Percentiles rank a stretch among this genome's conserved stretches.
These are phyloP conservation scores for Magallana nippona DNA, from an alignment of 2,888 invertebrate species.

Conservation along the genomic window DNA sequence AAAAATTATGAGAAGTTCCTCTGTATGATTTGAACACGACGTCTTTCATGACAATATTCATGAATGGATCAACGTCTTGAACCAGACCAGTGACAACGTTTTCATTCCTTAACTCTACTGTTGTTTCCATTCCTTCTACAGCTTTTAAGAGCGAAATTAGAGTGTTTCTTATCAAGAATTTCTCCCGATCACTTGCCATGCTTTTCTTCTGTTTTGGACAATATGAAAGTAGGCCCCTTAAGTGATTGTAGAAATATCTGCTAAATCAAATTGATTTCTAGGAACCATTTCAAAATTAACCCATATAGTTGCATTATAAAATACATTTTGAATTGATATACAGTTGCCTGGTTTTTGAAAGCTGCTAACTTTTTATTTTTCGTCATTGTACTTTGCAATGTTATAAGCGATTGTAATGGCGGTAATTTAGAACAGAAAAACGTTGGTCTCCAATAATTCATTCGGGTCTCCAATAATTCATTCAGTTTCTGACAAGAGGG, in stretches of 20 bases:
- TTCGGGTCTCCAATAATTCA: background rate
- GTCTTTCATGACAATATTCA: conserved; percentile 70
- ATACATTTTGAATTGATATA: no score
- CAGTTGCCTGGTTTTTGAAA: background rate
- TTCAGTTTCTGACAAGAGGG: no score
- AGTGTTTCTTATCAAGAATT: conserved; percentile 63
- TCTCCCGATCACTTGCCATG: conserved; percentile 65
- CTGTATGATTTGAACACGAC: conserved; percentile 60
- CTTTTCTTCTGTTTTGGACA: background rate
- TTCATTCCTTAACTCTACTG: conserved; percentile 74
- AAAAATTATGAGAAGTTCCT: conserved; percentile 57
- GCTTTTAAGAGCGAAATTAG: conserved; percentile 71
- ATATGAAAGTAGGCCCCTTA: conserved; percentile 24
- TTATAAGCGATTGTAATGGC: background rate
- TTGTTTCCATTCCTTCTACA: conserved; percentile 67
- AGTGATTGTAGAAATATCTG: background rate
- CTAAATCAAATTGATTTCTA: background rate
- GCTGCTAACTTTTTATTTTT: no score
- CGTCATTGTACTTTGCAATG: background rate
- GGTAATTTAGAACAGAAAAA: background rate
- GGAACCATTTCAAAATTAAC: background rate
- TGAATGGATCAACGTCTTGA: conserved; percentile 67
- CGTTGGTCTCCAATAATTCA: background rate
- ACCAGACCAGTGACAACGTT: conserved; percentile 66
- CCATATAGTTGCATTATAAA: no score